Percentiles rank a stretch among this genome's conserved stretches.
Evolutionary conservation across 1,140 invertebrate genomes (phyloP).

Genomic region (Pachyrhynchus sulphureomaculatus): DNA sequence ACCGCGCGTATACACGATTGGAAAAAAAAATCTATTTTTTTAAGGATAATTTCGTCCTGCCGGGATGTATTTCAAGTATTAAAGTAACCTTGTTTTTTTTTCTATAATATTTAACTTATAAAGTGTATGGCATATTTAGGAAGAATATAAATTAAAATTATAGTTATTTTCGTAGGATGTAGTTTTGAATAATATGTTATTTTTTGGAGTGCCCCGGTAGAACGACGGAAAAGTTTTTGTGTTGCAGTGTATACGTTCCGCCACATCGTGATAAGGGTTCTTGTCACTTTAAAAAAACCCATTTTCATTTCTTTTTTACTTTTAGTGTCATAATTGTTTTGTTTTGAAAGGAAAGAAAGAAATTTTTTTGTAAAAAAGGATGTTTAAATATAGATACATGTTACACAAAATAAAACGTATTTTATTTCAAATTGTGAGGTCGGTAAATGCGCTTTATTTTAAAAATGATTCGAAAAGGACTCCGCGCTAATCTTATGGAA

Average conservation of each 20-base stretch:
- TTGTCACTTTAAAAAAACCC: constrained; percentile 45
- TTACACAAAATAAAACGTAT: constrained; percentile 17
- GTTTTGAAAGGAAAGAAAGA: constrained; percentile 32
- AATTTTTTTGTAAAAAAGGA: constrained; percentile 30
- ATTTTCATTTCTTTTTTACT: constrained; percentile 34
- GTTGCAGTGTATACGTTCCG: constrained; percentile 8
- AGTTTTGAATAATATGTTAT: too few relatives aligned
- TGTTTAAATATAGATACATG: constrained; percentile 30
- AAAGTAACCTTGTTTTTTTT: too few relatives aligned
- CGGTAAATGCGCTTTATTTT: too few relatives aligned
- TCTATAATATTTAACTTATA: too few relatives aligned
- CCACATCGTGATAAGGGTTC: constrained; percentile 51
- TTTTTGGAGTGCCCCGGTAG: constrained; percentile 13
- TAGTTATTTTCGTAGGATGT: too few relatives aligned
- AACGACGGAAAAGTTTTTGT: neutral
- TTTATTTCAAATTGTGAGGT: too few relatives aligned
- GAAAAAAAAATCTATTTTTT: neutral
- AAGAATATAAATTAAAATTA: too few relatives aligned
- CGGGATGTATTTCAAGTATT: constrained; percentile 7
- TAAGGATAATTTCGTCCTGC: constrained; percentile 3
- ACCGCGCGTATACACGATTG: constrained; percentile 20
- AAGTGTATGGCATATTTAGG: neutral
- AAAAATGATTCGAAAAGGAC: too few relatives aligned
- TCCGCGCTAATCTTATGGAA: too few relatives aligned
- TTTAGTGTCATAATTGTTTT: constrained; percentile 39